Percentiles rank a stretch among this genome's conserved stretches.
These are phyloP conservation scores for Drosophila flavopinicola DNA, from an alignment of 2,888 invertebrate species.

Conservation along the genomic window DNA sequence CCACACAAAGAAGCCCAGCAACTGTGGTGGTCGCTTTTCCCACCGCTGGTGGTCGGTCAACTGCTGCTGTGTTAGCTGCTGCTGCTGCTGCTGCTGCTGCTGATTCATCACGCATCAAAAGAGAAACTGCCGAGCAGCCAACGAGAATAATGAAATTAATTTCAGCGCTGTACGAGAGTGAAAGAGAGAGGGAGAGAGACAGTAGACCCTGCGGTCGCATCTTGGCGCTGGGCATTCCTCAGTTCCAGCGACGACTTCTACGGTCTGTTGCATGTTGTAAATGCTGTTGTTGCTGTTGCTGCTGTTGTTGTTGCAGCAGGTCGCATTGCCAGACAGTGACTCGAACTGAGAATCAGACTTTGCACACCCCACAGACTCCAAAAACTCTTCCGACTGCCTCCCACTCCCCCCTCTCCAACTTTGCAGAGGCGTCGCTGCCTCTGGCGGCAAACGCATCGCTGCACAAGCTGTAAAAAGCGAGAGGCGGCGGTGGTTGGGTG, in stretches of 20 bases:
- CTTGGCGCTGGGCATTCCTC: conserved; percentile 56
- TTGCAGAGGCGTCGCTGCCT: conserved; percentile 27
- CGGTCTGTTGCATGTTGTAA: conserved; percentile 54
- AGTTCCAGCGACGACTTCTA: conserved; percentile 57
- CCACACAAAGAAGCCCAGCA: conserved; percentile 44
- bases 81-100: conserved; percentile 23
- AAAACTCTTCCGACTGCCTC: neutral
- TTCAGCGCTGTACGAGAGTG: conserved; percentile 54
- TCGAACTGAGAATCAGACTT: conserved; percentile 32
- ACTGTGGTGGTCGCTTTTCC: conserved; percentile 2
- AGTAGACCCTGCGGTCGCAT: conserved; percentile 51
- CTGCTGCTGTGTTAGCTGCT: conserved; percentile 1
- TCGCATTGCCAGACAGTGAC: conserved; percentile 72
- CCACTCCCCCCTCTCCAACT: conserved; percentile 4
- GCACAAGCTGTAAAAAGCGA: conserved; percentile 46
- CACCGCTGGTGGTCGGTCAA: conserved; percentile 1
- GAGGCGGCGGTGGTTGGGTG: neutral
- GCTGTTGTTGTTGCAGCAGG: conserved; percentile 57
- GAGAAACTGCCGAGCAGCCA: conserved; percentile 64
- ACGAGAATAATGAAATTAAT: conserved; percentile 74
- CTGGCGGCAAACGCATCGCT: conserved; percentile 62
- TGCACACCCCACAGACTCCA: conserved; percentile 20
- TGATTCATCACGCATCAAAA: conserved; percentile 73
- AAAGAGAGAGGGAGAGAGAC: neutral
- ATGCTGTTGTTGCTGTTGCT: conserved; percentile 24